Conservation (phyloP, 2,888 invertebrate genomes). For the Athalia rosae region DNA sequence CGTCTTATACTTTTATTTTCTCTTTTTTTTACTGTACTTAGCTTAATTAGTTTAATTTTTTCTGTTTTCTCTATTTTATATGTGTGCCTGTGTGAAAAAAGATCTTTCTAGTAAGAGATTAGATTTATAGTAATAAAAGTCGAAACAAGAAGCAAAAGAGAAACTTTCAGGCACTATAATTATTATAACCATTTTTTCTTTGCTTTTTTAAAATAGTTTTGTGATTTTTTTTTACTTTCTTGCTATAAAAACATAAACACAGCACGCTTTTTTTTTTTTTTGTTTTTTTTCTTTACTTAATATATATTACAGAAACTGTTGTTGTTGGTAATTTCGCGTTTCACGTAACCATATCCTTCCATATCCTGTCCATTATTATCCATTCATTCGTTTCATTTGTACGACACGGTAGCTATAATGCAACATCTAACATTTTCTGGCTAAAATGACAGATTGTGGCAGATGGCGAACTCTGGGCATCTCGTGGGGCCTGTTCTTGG, state of each 20-base stretch:
- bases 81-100: background rate
- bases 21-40: no score
- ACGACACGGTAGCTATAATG: constrained; percentile 48
- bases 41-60: background rate
- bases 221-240: constrained; percentile 6
- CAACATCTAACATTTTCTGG: constrained; percentile 36
- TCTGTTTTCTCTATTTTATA: background rate
- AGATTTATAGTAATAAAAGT: background rate
- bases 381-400: constrained; percentile 57
- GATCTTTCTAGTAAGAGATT: background rate
- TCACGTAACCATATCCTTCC: constrained; percentile 52
- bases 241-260: constrained; percentile 53
- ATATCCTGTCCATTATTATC: constrained; percentile 52
- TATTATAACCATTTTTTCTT: background rate
- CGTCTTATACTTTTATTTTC: background rate
- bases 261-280: constrained; percentile 40
- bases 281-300: constrained; percentile 42
- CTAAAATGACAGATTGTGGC: constrained; percentile 53
- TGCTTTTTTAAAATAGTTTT: background rate
- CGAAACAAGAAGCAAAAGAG: background rate
- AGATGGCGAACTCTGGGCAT: constrained; percentile 58
- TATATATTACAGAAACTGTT: constrained; percentile 54
- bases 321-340: constrained; percentile 53
- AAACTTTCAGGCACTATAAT: background rate
- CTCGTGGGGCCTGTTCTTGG: constrained; percentile 57